Evolutionary conservation across 2,113 vertebrate genomes (phyloP).

Genomic region (Bubalus kerabau): DNA sequence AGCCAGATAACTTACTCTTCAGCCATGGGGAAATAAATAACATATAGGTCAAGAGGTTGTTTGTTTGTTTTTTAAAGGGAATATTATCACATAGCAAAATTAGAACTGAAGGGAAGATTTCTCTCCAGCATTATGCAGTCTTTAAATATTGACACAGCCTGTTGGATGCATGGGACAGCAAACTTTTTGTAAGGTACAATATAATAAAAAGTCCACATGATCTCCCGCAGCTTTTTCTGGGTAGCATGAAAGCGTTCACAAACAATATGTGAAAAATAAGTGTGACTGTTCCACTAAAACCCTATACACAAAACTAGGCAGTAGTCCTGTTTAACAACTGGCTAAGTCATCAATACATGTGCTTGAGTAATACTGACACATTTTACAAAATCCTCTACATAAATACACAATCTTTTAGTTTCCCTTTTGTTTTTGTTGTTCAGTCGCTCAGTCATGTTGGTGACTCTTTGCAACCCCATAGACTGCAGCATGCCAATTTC

Average conservation of each 20-base stretch:
- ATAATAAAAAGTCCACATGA: not conserved
- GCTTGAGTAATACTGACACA: not conserved
- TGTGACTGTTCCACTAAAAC: not conserved
- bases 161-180: not conserved
- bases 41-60: not conserved
- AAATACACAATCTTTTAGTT: not conserved
- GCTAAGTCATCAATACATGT: not conserved
- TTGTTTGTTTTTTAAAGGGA: not conserved
- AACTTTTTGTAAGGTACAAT: not conserved
- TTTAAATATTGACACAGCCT: not conserved
- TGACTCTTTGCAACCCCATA: not conserved
- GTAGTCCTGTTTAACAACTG: not conserved
- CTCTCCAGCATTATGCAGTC: not conserved
- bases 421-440: not conserved
- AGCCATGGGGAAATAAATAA: not conserved
- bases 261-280: not conserved
- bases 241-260: not conserved
- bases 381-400: not conserved
- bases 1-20: not conserved
- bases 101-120: not conserved
- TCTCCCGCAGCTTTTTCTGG: not conserved
- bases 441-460: not conserved
- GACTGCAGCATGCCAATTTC: fast-evolving
- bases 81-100: not conserved
- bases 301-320: not conserved